phyloP scores from a whole-genome alignment of 2,113 vertebrate species.

The Tenebrosternarchus preto region DNA sequence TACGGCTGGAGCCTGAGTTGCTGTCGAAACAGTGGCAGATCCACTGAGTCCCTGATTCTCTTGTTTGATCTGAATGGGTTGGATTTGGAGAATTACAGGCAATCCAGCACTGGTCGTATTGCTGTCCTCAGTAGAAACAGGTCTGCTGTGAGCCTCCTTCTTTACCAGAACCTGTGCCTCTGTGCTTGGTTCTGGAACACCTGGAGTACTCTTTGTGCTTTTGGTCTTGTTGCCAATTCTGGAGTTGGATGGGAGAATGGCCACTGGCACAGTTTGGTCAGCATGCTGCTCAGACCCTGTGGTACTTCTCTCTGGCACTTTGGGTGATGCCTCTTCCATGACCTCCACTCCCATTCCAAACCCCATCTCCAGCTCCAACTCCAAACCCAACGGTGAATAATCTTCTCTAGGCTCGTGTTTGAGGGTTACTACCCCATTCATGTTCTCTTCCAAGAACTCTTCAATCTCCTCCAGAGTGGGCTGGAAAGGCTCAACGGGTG shows the following conservation, averaged over 20 bases:
- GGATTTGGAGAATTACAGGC: slow-evolving; percentile 86
- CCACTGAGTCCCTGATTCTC: slow-evolving; percentile 62
- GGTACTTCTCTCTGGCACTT: slow-evolving; percentile 46
- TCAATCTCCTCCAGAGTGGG: slow-evolving; percentile 94
- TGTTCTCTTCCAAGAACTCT: slow-evolving; percentile 95
- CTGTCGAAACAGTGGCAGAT: slow-evolving; percentile 2
- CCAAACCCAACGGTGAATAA: slow-evolving; percentile 52
- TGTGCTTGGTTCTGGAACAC: slow-evolving; percentile 35
- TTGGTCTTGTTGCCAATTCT: slow-evolving; percentile 68
- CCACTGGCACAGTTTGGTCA: slow-evolving; percentile 71
- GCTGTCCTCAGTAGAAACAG: slow-evolving; percentile 62
- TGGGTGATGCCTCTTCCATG: slow-evolving; percentile 68
- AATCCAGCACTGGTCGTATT: slow-evolving; percentile 57
- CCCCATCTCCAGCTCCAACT: slow-evolving; percentile 76
- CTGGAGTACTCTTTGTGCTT: slow-evolving; percentile 54
- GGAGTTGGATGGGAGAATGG: slow-evolving; percentile 50
- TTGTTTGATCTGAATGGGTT: slow-evolving; percentile 86
- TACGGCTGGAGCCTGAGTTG: slow-evolving; percentile 59
- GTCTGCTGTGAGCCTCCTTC: slow-evolving; percentile 63
- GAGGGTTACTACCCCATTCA: slow-evolving; percentile 78
- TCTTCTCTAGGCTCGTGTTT: slow-evolving; percentile 77
- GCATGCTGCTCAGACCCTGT: slow-evolving; percentile 62
- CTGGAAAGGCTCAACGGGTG: slow-evolving; percentile 79
- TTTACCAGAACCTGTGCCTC: slow-evolving; percentile 46
- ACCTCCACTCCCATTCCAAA: slow-evolving; percentile 73